Percentiles rank a stretch among this genome's conserved stretches.
These are phyloP conservation scores for Whitmania pigra DNA, from an alignment of 1,140 invertebrate genomes.

Conservation along the genomic window DNA sequence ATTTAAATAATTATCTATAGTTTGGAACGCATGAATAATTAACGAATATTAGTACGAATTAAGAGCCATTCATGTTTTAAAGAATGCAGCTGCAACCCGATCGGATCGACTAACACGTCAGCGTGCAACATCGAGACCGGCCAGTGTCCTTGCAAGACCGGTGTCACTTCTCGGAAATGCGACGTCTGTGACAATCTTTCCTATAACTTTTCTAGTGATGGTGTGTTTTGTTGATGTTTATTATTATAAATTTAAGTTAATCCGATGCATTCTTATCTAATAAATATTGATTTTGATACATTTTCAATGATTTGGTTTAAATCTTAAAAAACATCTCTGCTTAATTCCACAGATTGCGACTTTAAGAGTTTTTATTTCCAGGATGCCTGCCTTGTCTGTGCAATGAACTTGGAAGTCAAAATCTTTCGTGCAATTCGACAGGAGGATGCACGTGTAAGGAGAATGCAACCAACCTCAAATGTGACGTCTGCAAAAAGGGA, in stretches of 20 bases:
- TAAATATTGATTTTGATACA: slow-evolving; percentile 47
- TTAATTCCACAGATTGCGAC: too few species aligned
- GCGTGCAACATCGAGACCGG: slow-evolving; percentile 70
- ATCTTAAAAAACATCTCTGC: too few species aligned
- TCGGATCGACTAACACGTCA: slow-evolving; percentile 10
- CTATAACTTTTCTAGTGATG: slow-evolving; percentile 53
- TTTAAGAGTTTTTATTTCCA: neutral
- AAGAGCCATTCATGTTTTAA: slow-evolving; percentile 5
- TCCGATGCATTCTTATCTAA: slow-evolving; percentile 59
- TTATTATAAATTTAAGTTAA: slow-evolving; percentile 42
- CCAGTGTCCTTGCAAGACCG: slow-evolving; percentile 64
- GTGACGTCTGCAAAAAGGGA: slow-evolving; percentile 78
- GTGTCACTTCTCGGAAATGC: slow-evolving; percentile 35
- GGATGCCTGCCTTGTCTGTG: slow-evolving; percentile 28
- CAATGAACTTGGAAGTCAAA: slow-evolving; percentile 24
- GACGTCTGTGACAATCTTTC: slow-evolving; percentile 65
- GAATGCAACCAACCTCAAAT: slow-evolving; percentile 79
- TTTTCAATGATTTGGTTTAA: neutral
- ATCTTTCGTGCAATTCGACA: slow-evolving; percentile 34
- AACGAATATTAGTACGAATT: neutral
- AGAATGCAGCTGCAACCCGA: slow-evolving; percentile 13
- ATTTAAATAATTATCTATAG: slow-evolving; percentile 34
- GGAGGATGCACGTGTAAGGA: slow-evolving; percentile 76
- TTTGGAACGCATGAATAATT: too few species aligned
- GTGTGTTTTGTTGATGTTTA: neutral